These are phyloP conservation scores for Tetragnatha montana DNA, from an alignment of 2,888 invertebrate species.

Conservation along the genomic window DNA sequence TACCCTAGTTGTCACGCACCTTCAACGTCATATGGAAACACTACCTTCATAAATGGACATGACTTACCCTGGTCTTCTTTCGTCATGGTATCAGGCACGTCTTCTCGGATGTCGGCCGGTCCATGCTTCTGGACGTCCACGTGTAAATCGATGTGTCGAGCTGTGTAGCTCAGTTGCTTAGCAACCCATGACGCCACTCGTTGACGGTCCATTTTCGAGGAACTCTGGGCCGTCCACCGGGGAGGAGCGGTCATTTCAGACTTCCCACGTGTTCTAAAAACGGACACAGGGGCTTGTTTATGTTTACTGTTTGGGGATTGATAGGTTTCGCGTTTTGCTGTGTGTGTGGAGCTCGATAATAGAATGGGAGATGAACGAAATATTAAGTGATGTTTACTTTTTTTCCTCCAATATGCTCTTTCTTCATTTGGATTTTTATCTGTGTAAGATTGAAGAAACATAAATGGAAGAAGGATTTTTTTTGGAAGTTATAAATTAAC, in stretches of 20 bases:
- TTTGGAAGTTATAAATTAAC: too few species aligned
- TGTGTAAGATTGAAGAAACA: too few species aligned
- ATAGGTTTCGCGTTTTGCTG: neutral
- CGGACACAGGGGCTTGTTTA: neutral
- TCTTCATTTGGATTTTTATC: too few species aligned
- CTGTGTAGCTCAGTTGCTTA: conserved; percentile 44
- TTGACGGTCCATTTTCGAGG: conserved; percentile 10
- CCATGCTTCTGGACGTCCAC: conserved; percentile 32
- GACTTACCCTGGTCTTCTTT: conserved; percentile 52
- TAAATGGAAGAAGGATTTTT: too few species aligned
- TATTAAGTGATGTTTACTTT: too few species aligned
- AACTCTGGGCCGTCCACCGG: neutral
- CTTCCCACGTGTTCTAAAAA: neutral
- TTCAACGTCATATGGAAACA: neutral
- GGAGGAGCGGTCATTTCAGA: neutral
- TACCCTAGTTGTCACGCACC: neutral
- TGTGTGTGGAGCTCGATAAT: neutral
- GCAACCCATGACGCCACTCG: conserved; percentile 52
- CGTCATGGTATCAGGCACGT: conserved; percentile 20
- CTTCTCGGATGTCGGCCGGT: conserved; percentile 27
- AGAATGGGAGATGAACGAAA: conserved; percentile 3
- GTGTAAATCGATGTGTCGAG: conserved; percentile 58
- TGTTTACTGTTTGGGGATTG: neutral
- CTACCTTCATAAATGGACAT: neutral
- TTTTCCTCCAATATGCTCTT: too few species aligned